These are phyloP conservation scores for Dicyrtomina minuta DNA, from an alignment of 2,888 invertebrate genomes.

Conservation along the genomic window DNA sequence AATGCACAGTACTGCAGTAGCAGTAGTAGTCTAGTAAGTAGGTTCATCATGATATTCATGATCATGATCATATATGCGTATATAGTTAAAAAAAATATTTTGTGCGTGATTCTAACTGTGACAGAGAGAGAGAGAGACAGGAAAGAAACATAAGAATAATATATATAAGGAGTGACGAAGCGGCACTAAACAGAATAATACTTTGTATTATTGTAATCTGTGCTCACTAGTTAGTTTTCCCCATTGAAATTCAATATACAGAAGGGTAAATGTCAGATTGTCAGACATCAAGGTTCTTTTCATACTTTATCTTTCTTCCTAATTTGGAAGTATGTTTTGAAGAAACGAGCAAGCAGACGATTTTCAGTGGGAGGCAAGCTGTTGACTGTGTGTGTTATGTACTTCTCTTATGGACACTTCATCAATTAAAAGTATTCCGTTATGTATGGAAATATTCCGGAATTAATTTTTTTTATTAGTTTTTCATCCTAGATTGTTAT, in stretches of 20 bases:
- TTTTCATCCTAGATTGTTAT: background rate
- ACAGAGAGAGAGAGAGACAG: no score
- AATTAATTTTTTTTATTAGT: background rate
- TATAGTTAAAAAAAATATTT: no score
- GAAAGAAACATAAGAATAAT: background rate
- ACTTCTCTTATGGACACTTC: background rate
- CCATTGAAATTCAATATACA: background rate
- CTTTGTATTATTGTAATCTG: no score
- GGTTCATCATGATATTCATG: no score
- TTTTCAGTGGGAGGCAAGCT: conserved; percentile 3
- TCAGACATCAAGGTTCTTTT: conserved; percentile 2
- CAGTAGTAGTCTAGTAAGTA: no score
- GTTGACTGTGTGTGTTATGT: no score
- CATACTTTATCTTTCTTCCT: conserved; percentile 2
- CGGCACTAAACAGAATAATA: no score
- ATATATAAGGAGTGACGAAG: background rate
- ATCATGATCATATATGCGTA: no score
- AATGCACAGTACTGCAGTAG: no score
- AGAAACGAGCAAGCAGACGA: background rate
- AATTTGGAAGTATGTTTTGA: conserved; percentile 12
- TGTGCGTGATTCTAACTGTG: no score
- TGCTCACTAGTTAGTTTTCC: no score
- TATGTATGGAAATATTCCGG: background rate
- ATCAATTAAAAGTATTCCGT: background rate
- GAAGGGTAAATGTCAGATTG: background rate